Percentiles rank a stretch among this genome's conserved stretches.
Evolutionary conservation across 2,888 invertebrate species (phyloP).

Genomic region (Eristalis pertinax): DNA sequence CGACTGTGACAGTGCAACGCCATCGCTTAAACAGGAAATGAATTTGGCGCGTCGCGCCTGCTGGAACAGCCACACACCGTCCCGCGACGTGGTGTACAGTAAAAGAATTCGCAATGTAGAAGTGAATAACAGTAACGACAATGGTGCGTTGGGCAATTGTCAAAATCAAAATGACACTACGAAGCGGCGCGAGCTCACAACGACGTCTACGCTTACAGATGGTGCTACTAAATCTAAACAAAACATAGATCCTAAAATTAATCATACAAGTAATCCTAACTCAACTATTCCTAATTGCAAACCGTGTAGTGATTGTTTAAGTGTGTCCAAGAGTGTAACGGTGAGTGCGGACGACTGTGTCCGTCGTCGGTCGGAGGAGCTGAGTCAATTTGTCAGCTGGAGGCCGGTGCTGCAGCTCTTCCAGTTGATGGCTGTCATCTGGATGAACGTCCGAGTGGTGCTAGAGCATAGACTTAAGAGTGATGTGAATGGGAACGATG

Average conservation of each 20-base stretch:
- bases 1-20: slow-evolving; percentile 77
- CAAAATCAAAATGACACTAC: slow-evolving; percentile 34
- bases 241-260: slow-evolving; percentile 48
- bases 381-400: slow-evolving; percentile 56
- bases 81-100: slow-evolving; percentile 16
- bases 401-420: not conserved
- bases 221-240: slow-evolving; percentile 74
- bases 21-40: slow-evolving; percentile 85
- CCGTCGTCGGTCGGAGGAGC: slow-evolving; percentile 1
- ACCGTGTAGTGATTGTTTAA: slow-evolving; percentile 32
- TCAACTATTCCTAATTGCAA: slow-evolving; percentile 61
- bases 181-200: slow-evolving; percentile 18
- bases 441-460: slow-evolving; percentile 50
- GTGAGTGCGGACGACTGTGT: not conserved
- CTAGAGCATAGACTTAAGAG: slow-evolving; percentile 51
- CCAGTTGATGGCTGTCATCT: not conserved
- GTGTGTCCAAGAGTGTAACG: slow-evolving; percentile 43
- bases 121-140: slow-evolving; percentile 31
- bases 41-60: slow-evolving; percentile 87
- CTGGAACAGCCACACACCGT: slow-evolving; percentile 82
- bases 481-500: slow-evolving; percentile 11
- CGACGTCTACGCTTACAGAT: slow-evolving; percentile 74
- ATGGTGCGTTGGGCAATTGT: slow-evolving; percentile 50
- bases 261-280: slow-evolving; percentile 46
- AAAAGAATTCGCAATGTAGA: slow-evolving; percentile 21